These are phyloP conservation scores for Perizoma affinitatum DNA, from an alignment of 2,888 invertebrate genomes.

Conservation along the genomic window DNA sequence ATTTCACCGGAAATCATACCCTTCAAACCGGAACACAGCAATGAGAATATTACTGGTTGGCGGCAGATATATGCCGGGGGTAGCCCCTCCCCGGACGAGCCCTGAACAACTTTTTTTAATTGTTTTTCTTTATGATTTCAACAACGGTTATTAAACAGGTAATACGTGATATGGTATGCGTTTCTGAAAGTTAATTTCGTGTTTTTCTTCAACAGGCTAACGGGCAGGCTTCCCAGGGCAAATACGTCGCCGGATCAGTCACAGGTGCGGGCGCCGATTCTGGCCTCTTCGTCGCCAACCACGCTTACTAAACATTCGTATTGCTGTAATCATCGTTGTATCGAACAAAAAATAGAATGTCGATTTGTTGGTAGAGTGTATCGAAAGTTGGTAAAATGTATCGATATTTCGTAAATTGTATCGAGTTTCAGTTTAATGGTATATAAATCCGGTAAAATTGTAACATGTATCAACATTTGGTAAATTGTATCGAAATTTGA, in stretches of 20 bases:
- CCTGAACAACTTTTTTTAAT: too few species aligned
- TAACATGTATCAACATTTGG: neutral
- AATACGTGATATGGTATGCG: too few species aligned
- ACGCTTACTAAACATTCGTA: conserved; percentile 91
- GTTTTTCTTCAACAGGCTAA: conserved; percentile 88
- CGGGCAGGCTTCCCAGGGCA: conserved; percentile 94
- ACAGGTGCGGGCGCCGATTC: conserved; percentile 93
- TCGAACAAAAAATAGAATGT: conserved; percentile 11
- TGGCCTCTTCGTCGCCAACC: conserved; percentile 97
- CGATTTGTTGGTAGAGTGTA: conserved; percentile 22
- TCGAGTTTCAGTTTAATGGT: neutral
- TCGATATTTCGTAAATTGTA: conserved; percentile 10
- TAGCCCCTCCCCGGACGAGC: too few species aligned
- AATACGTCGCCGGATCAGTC: conserved; percentile 94
- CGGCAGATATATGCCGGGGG: too few species aligned
- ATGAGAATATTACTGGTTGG: too few species aligned
- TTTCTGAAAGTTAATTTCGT: too few species aligned
- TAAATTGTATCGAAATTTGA: neutral
- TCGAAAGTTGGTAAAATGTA: conserved; percentile 12
- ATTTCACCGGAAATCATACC: too few species aligned
- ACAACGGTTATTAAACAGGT: too few species aligned
- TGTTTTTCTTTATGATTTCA: too few species aligned
- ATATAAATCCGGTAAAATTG: neutral
- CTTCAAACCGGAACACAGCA: too few species aligned
- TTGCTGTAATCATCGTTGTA: conserved; percentile 14